Base-by-base conservation (phyloP, 2,888 invertebrate species). In the Tholera decimalis region DNA sequence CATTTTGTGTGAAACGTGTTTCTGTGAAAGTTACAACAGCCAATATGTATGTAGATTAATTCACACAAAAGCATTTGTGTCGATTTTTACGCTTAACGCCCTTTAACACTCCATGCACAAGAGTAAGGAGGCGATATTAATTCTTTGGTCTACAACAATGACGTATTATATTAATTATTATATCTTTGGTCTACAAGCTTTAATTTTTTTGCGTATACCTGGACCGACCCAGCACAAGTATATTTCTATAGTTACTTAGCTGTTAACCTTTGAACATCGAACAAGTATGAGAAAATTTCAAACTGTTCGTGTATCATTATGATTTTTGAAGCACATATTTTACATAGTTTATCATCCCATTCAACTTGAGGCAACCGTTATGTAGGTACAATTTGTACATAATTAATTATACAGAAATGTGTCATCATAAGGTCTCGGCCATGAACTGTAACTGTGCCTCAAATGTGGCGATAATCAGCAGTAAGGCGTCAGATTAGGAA, bases 311-410 rank as follows among this genome's bases (percentile, higher is more conserved):
- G n/a, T 13, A 28, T 6, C 26, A 33, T 43, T 37, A 37, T 15
- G 13, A 28, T 41, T 44, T n/a, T 28, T 9, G 18, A 44, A 3
- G 26, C 22, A 39, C 24, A 43, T 35, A 50, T 37, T 61, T 35
- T 22, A 62, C 22, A 35, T 13, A 28, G 5, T 57, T 53, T 33
- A 57, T 53, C n/a, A 20, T 28, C 37, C 18, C 30, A 57, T 67
- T 74, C 46, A 57, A 55, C 9, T 65, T 37, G 28, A 55, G n/a
- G 28, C 20, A 68, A 68, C 8, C 3, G 67, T 63, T 43, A 46
- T n/a, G 13, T 18, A 26, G 11, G 1, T 37, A 39, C 15, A 47
- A 35, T 35, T n/a, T 35, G 35, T 35, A 35, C 33, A 33, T 33
- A 33, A 11, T 33, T 33, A 26, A 22, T 46, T 0, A 22, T n/a